Evolutionary conservation across 2,797 vertebrate species (phyloP), one percentile per base, ranked within the genome.

Genomic region (Arremon aurantiirostris): DNA sequence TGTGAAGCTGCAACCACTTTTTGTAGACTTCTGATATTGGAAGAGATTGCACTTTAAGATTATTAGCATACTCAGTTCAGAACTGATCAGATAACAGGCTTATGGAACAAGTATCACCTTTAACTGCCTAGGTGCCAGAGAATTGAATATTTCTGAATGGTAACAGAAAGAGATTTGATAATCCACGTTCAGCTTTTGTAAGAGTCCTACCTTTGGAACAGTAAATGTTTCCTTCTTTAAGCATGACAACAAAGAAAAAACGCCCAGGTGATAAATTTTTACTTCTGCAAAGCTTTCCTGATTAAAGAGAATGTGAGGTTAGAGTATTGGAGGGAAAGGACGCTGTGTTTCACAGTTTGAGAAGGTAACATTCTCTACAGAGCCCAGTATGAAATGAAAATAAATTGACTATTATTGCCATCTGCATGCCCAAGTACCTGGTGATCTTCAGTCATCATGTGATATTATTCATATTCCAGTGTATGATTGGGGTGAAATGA

Each of bases 161-260:
- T 98, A 99, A 95, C 89, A 97, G 35, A 99, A 97, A 60, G 98
- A 98, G 93, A 99, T 97, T 78, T 98, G 97, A 23, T 98, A 94
- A 97, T 99, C 98, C 97, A 98, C 61, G 9, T 95, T 97, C 21
- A 98, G 96, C 92, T 98, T 99, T 80, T 98, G 89, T 65, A 96
- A 98, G 71, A 98, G 92, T 34, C 98, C 98, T 95, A 66, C 97
- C 20, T 92, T 98, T 73, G 98, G 98, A 87, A 99, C 93, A 7
- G 97, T 99, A 97, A 99, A 99, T n/a, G 86, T 98, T 95, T 99
- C 98, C 90, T 96, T 98, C 96, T 98, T 98, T 82, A 99, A 98
- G 95, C 98, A 98, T 66, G 98, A 99, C 89, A 99, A 96, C 3
- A 99, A 98, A 13, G 98, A 98, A 95, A 99, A 99, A 89, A 98